Percentiles rank a stretch among this genome's conserved stretches.
Conservation (phyloP, 2,797 vertebrate genomes). For the Hirundo rustica region DNA sequence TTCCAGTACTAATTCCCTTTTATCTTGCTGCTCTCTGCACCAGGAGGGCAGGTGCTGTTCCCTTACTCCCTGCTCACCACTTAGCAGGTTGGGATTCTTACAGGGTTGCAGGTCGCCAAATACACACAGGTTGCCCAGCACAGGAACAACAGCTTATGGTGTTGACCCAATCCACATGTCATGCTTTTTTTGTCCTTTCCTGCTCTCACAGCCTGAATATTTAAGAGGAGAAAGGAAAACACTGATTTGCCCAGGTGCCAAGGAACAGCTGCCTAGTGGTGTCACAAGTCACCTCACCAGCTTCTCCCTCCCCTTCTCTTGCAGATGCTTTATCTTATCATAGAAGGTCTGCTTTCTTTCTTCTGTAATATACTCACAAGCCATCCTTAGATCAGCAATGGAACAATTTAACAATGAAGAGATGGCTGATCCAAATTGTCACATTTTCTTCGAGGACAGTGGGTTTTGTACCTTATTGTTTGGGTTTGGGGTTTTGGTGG, state of each 20-base stretch:
- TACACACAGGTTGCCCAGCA: not conserved
- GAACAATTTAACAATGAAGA: not conserved
- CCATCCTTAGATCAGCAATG: not conserved
- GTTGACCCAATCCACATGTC: not conserved
- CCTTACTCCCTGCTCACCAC: not conserved
- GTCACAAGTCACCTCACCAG: not conserved
- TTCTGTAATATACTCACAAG: not conserved
- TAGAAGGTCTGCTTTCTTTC: not conserved
- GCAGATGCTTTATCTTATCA: not conserved
- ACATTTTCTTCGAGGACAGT: not conserved
- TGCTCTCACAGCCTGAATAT: not conserved
- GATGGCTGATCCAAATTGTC: not conserved
- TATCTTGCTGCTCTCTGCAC: not conserved
- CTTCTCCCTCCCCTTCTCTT: not conserved
- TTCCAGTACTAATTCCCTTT: not conserved
- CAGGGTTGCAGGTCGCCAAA: not conserved
- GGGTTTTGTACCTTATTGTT: not conserved
- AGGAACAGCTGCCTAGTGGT: not conserved
- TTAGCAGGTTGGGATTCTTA: not conserved
- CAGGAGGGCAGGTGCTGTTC: accelerated
- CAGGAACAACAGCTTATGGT: not conserved
- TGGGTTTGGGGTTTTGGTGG: not conserved
- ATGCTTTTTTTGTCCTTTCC: not conserved
- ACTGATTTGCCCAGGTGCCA: not conserved
- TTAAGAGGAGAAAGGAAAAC: not conserved